Evolutionary conservation across 2,797 vertebrate genomes (phyloP).

Genomic region (Threskiornis aethiopicus): DNA sequence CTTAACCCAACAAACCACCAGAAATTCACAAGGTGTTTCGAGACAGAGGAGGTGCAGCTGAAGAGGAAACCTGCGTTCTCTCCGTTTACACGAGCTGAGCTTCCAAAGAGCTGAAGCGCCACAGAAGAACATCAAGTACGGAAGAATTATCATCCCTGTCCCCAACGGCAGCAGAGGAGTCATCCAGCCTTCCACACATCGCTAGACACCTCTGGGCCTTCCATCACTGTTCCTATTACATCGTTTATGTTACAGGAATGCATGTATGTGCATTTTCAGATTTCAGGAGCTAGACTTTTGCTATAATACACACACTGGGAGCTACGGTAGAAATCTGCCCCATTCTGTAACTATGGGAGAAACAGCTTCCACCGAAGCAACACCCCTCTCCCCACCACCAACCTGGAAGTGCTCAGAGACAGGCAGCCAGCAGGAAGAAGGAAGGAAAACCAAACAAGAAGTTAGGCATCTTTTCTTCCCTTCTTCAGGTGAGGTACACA

Average conservation of each 20-base stretch:
- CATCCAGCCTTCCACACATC: accelerated
- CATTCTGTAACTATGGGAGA: accelerated
- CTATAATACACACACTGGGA: neutral
- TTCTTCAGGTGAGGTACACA: neutral
- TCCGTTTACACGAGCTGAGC: neutral
- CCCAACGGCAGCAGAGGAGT: neutral
- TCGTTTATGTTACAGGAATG: accelerated
- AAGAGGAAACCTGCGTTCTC: neutral
- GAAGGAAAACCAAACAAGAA: neutral
- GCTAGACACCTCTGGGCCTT: neutral
- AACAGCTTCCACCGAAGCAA: neutral
- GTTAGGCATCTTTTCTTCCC: neutral
- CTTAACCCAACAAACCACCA: neutral
- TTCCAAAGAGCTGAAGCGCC: neutral
- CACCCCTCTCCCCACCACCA: neutral
- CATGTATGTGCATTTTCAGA: neutral
- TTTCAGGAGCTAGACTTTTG: neutral
- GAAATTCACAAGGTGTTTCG: neutral
- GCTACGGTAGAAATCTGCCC: neutral
- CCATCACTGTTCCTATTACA: neutral
- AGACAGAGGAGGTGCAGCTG: neutral
- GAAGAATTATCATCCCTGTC: neutral
- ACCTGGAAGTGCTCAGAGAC: neutral
- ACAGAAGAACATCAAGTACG: neutral
- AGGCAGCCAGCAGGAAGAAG: neutral